Base-by-base conservation (phyloP, 2,888 invertebrate genomes). In the Cerastis leucographa region DNA sequence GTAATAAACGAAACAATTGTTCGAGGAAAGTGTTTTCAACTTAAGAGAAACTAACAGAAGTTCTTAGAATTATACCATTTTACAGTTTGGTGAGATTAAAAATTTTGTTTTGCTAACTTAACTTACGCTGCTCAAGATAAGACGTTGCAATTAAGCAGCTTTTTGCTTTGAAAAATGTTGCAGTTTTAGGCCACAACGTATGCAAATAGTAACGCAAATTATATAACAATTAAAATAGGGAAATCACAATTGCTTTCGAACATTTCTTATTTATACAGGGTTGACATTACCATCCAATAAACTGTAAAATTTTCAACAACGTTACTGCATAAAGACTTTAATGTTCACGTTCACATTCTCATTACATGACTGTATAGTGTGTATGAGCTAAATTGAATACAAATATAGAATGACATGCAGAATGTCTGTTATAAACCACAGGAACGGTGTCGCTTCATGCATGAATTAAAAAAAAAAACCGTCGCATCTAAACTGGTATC, bases 391-490 rank as follows among this genome's bases (percentile, higher is more conserved):
- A 22, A n/a, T n/a, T n/a, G 9, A 22, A 2, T 42, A 66, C 14
- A 44, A 59, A 40, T 56, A 35, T 64, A 54, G 1, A 42, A 40
- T 4, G 29, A 29, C 59, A 78, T 8, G 17, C n/a, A 76, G 12
- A 44, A 3, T 22, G 17, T 8, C 17, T 44, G 44, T 29, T 44
- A 51, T 59, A 12, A 49, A 72, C 46, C 14, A 40, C n/a, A 14
- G 40, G 9, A 40, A n/a, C 35, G 17, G 25, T 17, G 22, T 44
- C 71, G 12, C 17, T 81, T 35, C 44, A 74, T 54, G 65, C 75
- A 81, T 49, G 56, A 80, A 61, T 74, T 40, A 25, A 17, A 66
- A 74, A 71, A 70, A 54, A 54, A 66, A 19, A n/a, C 40, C 14
- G 6, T 9, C 11, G n/a, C 66, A 7, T 46, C 61, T 80, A 49